These are phyloP conservation scores for Listronotus bonariensis DNA, from an alignment of 1,140 invertebrate species.

Conservation along the genomic window DNA sequence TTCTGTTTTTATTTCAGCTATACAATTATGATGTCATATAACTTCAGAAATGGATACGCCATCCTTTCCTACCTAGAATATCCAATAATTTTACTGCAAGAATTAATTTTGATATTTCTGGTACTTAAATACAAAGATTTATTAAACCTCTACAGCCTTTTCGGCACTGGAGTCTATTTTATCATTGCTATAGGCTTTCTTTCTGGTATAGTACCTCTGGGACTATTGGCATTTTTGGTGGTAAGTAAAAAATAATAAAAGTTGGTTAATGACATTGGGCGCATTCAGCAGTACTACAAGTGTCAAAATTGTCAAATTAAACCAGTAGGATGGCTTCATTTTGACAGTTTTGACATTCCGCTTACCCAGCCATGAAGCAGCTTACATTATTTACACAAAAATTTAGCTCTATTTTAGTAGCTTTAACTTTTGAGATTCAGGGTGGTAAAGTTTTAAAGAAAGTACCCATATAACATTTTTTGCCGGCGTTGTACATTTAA, in stretches of 20 bases:
- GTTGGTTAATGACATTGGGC: no score
- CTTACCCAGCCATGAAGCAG: no score
- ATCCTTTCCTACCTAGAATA: constrained; percentile 74
- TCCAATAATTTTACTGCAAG: constrained; percentile 70
- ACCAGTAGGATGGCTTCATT: no score
- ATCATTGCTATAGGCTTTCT: constrained; percentile 58
- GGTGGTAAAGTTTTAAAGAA: no score
- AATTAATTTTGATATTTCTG: constrained; percentile 68
- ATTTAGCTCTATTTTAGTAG: no score
- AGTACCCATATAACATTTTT: no score
- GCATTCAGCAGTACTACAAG: no score
- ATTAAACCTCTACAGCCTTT: constrained; percentile 55
- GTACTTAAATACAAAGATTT: constrained; percentile 65
- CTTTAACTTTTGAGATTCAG: no score
- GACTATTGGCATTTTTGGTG: constrained; percentile 62
- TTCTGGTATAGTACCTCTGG: constrained; percentile 60
- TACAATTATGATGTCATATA: constrained; percentile 71
- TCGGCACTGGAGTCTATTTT: constrained; percentile 59
- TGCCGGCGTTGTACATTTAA: no score
- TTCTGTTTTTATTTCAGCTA: constrained; percentile 63
- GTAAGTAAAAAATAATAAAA: constrained; percentile 63
- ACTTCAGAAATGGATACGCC: constrained; percentile 70
- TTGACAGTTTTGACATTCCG: no score
- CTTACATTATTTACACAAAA: no score
- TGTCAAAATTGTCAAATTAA: no score